These are phyloP conservation scores for Crypturellus tataupa DNA, from an alignment of 2,797 vertebrate genomes.

Conservation along the genomic window DNA sequence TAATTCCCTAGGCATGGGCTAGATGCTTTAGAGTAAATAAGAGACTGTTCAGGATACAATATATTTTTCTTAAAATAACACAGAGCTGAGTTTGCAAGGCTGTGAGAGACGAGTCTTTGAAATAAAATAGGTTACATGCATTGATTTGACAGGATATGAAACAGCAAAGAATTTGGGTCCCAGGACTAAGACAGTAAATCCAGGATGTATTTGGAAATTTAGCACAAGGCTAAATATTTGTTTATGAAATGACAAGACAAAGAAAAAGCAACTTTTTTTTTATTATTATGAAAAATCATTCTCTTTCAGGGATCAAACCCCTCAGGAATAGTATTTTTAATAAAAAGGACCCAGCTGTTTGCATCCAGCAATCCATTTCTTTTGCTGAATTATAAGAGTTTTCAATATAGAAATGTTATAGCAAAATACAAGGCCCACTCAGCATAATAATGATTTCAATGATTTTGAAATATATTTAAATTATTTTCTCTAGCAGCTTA, in stretches of 20 bases:
- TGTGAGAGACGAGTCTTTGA: conserved; percentile 6
- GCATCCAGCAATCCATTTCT: background rate
- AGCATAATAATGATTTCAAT: background rate
- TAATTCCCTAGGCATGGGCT: too few relatives aligned
- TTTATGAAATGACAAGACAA: background rate
- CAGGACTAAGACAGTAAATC: conserved; percentile 30
- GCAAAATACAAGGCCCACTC: background rate
- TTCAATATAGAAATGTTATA: background rate
- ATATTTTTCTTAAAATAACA: conserved; percentile 9
- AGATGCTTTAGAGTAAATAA: background rate
- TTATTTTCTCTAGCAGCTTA: background rate
- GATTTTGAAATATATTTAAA: conserved; percentile 22
- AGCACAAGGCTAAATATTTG: conserved; percentile 1
- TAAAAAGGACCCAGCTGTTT: background rate
- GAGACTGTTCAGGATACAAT: background rate
- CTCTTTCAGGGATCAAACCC: background rate
- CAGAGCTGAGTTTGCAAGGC: background rate
- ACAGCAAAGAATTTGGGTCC: conserved; percentile 48
- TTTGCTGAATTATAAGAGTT: background rate
- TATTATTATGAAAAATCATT: background rate
- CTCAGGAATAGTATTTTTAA: background rate
- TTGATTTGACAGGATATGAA: conserved; percentile 45
- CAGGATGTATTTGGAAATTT: background rate
- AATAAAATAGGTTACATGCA: background rate
- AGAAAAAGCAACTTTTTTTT: background rate